These are phyloP conservation scores for Brachyrhaphis roseni DNA, from an alignment of 2,797 vertebrate genomes.

Conservation along the genomic window DNA sequence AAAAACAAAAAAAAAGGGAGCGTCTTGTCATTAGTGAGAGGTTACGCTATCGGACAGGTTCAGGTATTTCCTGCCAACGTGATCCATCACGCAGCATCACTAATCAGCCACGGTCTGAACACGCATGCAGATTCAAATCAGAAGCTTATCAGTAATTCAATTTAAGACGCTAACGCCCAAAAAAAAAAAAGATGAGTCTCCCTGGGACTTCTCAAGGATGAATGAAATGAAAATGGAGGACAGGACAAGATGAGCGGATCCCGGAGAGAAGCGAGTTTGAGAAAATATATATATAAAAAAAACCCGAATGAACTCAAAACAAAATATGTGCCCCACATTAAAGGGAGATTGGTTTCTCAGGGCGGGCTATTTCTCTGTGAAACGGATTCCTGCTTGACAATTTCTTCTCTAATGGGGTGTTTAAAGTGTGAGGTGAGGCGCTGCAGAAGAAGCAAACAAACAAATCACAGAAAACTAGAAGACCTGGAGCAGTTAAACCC, in stretches of 20 bases:
- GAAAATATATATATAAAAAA: too few species aligned
- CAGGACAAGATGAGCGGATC: constrained; percentile 21
- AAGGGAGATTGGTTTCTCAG: constrained; percentile 16
- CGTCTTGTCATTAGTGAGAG: constrained; percentile 37
- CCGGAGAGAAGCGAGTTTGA: background rate
- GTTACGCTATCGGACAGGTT: constrained; percentile 60
- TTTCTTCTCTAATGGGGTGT: constrained; percentile 24
- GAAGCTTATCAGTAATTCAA: constrained; percentile 70
- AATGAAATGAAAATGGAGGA: constrained; percentile 46
- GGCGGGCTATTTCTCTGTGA: constrained; percentile 27
- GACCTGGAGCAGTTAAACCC: background rate
- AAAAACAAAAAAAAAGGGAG: constrained; percentile 2
- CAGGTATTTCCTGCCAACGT: constrained; percentile 42
- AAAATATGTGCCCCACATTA: constrained; percentile 56
- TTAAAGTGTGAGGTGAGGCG: constrained; percentile 23
- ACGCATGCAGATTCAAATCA: constrained; percentile 63
- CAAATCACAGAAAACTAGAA: background rate
- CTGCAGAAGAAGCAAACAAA: constrained; percentile 21
- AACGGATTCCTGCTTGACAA: constrained; percentile 38
- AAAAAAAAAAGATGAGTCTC: constrained; percentile 7
- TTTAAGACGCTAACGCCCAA: constrained; percentile 34
- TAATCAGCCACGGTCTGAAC: constrained; percentile 45
- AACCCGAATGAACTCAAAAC: constrained; percentile 40
- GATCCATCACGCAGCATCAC: constrained; percentile 62
- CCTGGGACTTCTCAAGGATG: constrained; percentile 27